Base-by-base conservation (phyloP, 2,888 invertebrate genomes). In the Emmelina monodactyla region DNA sequence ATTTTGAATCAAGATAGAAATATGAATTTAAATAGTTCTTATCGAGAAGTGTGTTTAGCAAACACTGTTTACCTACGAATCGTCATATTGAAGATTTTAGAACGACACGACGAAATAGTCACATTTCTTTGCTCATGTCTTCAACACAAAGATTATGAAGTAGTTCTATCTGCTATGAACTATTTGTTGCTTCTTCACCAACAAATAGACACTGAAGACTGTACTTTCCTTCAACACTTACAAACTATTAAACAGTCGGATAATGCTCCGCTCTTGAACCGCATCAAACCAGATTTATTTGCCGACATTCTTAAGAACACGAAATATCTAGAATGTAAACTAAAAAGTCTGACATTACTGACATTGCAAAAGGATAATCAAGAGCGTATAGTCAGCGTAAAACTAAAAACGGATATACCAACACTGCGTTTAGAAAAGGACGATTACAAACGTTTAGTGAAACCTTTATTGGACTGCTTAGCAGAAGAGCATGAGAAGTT, bases 311-410 rank as follows among this genome's bases (percentile, higher is more conserved):
- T 69, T 1, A 52, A 55, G 19, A 44, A 38, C 6, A 46, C 37
- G 12, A 47, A 50, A 32, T 69, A 70, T 42, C 43, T 60, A 7
- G 70, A 73, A 42, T 71, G 71, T 37, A 54, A 50, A 22, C 63
- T 65, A 35, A 76, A 73, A 46, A 49, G 61, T 14, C 44, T 76
- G 1, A 58, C 53, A 49, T 39, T 76, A 2, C 38, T 78, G 1
- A 50, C 57, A 1, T 39, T 65, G 14, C 54, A 62, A 37, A 48
- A 51, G 0, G 40, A 65, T 28, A 65, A 65, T 0, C 62, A 70
- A 22, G 45, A 33, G 12, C 37, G 47, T 13, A 54, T 71, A 6
- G 44, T 70, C 2, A n/a, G n/a, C n/a, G n/a, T n/a, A n/a, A n/a
- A n/a, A n/a, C n/a, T n/a, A n/a, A n/a, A n/a, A n/a, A n/a, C n/a